Conservation (phyloP, 2,888 invertebrate species). For the Zele albiditarsus region DNA sequence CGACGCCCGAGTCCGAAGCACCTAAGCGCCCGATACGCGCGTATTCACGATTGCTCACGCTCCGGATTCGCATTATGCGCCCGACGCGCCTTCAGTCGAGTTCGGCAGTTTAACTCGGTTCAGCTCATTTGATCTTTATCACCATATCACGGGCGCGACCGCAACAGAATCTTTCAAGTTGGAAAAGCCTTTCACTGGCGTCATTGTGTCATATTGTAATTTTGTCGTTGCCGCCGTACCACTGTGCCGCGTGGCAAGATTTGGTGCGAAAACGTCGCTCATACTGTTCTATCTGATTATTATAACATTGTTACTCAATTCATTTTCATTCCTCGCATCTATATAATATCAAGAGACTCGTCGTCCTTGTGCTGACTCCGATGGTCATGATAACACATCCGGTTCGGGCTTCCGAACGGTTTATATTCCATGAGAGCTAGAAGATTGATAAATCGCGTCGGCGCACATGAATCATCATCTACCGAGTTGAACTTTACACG, state of each 20-base stretch:
- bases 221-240: background rate
- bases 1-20: no score
- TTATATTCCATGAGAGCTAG: background rate
- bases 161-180: background rate
- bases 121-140: conserved; percentile 18
- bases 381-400: background rate
- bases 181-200: background rate
- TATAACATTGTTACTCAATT: background rate
- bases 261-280: background rate
- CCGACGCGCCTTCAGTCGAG: conserved; percentile 15
- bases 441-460: conserved; percentile 13
- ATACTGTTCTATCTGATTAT: conserved; percentile 12
- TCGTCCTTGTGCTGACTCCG: background rate
- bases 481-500: no score
- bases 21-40: no score
- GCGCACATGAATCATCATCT: conserved; percentile 17
- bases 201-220: background rate
- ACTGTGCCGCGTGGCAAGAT: conserved; percentile 6
- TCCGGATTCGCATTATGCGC: conserved; percentile 24
- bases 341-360: background rate
- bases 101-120: conserved; percentile 18
- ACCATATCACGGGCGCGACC: conserved; percentile 30
- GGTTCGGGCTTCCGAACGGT: background rate
- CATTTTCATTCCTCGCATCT: background rate
- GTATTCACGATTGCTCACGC: background rate